These are phyloP conservation scores for Acanthopagrus latus DNA, from an alignment of 2,797 vertebrate genomes.

Conservation along the genomic window DNA sequence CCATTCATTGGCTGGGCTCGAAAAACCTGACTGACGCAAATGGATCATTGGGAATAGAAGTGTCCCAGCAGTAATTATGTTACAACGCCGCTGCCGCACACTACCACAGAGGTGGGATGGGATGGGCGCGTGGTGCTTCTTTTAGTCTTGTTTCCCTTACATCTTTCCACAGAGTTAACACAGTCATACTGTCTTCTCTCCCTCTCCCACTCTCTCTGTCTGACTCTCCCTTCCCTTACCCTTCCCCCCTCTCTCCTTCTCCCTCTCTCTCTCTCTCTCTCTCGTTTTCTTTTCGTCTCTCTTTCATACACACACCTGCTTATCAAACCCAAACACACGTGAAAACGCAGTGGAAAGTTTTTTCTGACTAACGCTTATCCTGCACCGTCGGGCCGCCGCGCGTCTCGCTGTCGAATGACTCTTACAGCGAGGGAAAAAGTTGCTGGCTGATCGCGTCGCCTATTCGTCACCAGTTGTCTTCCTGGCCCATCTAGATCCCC, in stretches of 20 bases:
- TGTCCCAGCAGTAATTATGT: slow-evolving; percentile 91
- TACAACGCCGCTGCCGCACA: slow-evolving; percentile 87
- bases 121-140: slow-evolving; percentile 79
- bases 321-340: slow-evolving; percentile 51
- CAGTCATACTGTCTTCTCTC: slow-evolving; percentile 64
- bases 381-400: slow-evolving; percentile 29
- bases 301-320: slow-evolving; percentile 51
- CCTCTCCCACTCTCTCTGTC: slow-evolving; percentile 34
- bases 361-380: slow-evolving; percentile 69
- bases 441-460: slow-evolving; percentile 54
- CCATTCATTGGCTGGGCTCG: slow-evolving; percentile 87
- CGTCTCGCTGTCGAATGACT: slow-evolving; percentile 50
- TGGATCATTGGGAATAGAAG: slow-evolving; percentile 90
- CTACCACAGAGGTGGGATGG: slow-evolving; percentile 83
- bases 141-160: slow-evolving; percentile 81
- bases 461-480: slow-evolving; percentile 69
- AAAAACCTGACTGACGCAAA: slow-evolving; percentile 90
- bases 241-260: slow-evolving; percentile 7
- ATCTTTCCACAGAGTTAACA: slow-evolving; percentile 79
- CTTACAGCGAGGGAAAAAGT: slow-evolving; percentile 59
- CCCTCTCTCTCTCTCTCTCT: slow-evolving; percentile 9
- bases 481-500: slow-evolving; percentile 48
- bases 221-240: slow-evolving; percentile 20
- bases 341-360: slow-evolving; percentile 69
- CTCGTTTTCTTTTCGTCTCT: slow-evolving; percentile 45